A percentile compares a stretch with the other conserved stretches of the same genome.
These are phyloP conservation scores for Ischnura elegans DNA, from an alignment of 2,888 invertebrate genomes.

Conservation along the genomic window DNA sequence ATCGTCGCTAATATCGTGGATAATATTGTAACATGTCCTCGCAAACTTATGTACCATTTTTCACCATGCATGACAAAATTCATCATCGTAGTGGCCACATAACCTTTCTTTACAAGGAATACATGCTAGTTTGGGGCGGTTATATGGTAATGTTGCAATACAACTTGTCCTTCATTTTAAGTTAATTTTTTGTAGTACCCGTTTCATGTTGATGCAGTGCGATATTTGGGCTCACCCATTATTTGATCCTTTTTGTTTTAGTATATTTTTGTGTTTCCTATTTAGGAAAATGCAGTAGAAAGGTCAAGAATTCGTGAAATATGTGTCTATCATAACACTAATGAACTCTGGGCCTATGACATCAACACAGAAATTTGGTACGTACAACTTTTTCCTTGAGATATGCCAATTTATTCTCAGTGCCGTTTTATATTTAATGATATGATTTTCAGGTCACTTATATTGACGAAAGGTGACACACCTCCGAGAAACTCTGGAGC, in stretches of 20 bases:
- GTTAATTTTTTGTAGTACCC: background rate
- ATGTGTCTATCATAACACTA: constrained; percentile 71
- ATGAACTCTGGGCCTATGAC: constrained; percentile 73
- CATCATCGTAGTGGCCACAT: constrained; percentile 72
- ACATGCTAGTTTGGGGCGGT: constrained; percentile 73
- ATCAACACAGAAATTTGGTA: constrained; percentile 73
- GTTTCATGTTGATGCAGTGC: background rate
- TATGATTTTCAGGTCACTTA: constrained; percentile 69
- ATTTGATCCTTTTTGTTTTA: background rate
- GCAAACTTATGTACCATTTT: background rate
- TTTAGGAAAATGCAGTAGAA: constrained; percentile 68
- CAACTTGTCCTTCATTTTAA: constrained; percentile 1
- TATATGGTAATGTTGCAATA: constrained; percentile 72
- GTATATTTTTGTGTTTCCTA: background rate
- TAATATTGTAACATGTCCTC: constrained; percentile 34
- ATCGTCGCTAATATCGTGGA: background rate
- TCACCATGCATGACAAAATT: constrained; percentile 61
- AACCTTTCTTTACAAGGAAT: constrained; percentile 72
- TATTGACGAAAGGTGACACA: constrained; percentile 72
- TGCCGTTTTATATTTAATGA: background rate
- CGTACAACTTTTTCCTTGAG: constrained; percentile 48
- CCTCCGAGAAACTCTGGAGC: constrained; percentile 73
- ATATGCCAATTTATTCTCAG: background rate
- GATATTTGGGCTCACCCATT: background rate
- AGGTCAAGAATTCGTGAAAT: background rate